Percentiles rank a stretch among this genome's conserved stretches.
Evolutionary conservation across 2,888 invertebrate species (phyloP).

Genomic region (Polydrusus pterygomalis): DNA sequence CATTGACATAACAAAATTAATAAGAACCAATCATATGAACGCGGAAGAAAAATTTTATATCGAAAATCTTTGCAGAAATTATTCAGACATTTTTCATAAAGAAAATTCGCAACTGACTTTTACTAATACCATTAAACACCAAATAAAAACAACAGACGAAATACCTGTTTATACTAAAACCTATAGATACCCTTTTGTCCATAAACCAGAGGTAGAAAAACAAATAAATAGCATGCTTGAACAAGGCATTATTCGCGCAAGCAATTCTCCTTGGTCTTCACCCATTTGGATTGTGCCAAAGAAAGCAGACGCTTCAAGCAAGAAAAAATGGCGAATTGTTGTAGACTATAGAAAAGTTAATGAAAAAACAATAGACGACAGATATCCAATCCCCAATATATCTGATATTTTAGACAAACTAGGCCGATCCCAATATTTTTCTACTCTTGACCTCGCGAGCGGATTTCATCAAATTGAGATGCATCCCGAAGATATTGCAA

Average conservation of each 20-base stretch:
- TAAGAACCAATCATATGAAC: slow-evolving; percentile 54
- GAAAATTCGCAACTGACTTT: slow-evolving; percentile 46
- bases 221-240: slow-evolving; percentile 54
- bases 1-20: slow-evolving; percentile 4
- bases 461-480: slow-evolving; percentile 64
- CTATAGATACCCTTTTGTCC: slow-evolving; percentile 53
- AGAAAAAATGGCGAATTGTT: slow-evolving; percentile 53
- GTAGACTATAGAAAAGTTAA: slow-evolving; percentile 48
- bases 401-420: slow-evolving; percentile 61
- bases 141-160: slow-evolving; percentile 53
- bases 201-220: slow-evolving; percentile 51
- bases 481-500: slow-evolving; percentile 54
- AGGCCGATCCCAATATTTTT: slow-evolving; percentile 59
- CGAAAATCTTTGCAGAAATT: slow-evolving; percentile 42
- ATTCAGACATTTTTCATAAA: slow-evolving; percentile 50
- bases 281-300: slow-evolving; percentile 53
- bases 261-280: slow-evolving; percentile 42
- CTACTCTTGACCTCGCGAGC: slow-evolving; percentile 58
- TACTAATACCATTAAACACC: slow-evolving; percentile 53
- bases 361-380: slow-evolving; percentile 43
- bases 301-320: slow-evolving; percentile 54
- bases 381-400: slow-evolving; percentile 54
- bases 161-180: slow-evolving; percentile 53
- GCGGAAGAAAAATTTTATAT: slow-evolving; percentile 53
- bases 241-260: slow-evolving; percentile 47